phyloP scores from a whole-genome alignment of 1,140 invertebrate genomes.

The Mya arenaria region DNA sequence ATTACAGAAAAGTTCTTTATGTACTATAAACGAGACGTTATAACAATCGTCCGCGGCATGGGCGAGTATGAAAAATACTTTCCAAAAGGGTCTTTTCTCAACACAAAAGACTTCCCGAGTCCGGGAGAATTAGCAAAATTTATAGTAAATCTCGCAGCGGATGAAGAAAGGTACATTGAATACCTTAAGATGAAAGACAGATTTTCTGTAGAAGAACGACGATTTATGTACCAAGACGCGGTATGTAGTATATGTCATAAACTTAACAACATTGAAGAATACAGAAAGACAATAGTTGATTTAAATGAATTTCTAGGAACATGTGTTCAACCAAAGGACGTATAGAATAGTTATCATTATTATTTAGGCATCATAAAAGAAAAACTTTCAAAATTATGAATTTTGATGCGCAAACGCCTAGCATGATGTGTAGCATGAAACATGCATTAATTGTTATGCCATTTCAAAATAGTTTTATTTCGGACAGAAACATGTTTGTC shows the following conservation, averaged over 20 bases:
- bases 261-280: slow-evolving; percentile 24
- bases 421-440: too few relatives aligned
- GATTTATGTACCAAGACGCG: slow-evolving; percentile 30
- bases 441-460: too few relatives aligned
- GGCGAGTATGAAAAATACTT: slow-evolving; percentile 83
- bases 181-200: slow-evolving; percentile 76
- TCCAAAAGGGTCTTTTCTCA: slow-evolving; percentile 86
- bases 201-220: slow-evolving; percentile 41
- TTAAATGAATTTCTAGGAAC: too few relatives aligned
- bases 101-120: slow-evolving; percentile 83
- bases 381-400: too few relatives aligned
- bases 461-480: too few relatives aligned
- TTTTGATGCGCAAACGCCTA: too few relatives aligned
- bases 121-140: slow-evolving; percentile 83
- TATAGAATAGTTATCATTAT: too few relatives aligned
- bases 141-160: slow-evolving; percentile 81
- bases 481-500: too few relatives aligned
- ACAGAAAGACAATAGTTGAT: slow-evolving; percentile 19
- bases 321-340: too few relatives aligned
- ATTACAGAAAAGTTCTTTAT: slow-evolving; percentile 95
- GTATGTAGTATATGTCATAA: slow-evolving; percentile 51
- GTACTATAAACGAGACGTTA: slow-evolving; percentile 77
- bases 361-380: too few relatives aligned
- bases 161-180: slow-evolving; percentile 67
- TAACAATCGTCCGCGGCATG: slow-evolving; percentile 88